phyloP scores from a whole-genome alignment of 2,113 vertebrate genomes.

The Galemys pyrenaicus region DNA sequence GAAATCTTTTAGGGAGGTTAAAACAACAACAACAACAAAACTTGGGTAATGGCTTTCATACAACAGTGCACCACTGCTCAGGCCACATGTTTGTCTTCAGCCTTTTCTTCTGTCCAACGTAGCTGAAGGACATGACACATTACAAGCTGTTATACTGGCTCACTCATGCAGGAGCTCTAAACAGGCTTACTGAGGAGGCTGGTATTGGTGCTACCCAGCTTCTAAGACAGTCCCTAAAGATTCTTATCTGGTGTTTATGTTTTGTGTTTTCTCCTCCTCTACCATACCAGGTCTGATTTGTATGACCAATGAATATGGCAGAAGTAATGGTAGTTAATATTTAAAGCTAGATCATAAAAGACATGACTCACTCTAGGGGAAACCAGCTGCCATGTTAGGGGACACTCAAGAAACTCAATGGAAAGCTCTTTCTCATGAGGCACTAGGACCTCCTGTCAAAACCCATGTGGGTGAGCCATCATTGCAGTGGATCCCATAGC shows the following conservation, averaged over 20 bases:
- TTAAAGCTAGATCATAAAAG: neutral
- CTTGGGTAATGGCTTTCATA: neutral
- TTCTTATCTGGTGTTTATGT: neutral
- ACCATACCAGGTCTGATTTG: neutral
- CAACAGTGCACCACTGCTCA: neutral
- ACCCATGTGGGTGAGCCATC: fast-evolving
- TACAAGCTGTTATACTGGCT: neutral
- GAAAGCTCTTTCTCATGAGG: neutral
- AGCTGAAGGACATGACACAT: neutral
- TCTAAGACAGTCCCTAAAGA: neutral
- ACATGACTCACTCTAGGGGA: neutral
- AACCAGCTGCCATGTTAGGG: neutral
- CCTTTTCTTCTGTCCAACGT: neutral
- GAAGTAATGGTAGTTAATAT: neutral
- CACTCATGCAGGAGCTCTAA: neutral
- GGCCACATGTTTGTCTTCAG: neutral
- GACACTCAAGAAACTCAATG: neutral
- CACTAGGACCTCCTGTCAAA: neutral
- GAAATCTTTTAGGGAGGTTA: neutral
- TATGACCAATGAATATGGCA: neutral
- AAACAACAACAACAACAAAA: too few relatives aligned
- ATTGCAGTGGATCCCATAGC: neutral
- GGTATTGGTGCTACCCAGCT: neutral
- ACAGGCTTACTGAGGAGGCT: neutral
- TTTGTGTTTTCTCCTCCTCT: neutral